These are phyloP conservation scores for Nesoenas mayeri DNA, from an alignment of 2,113 vertebrate genomes.

Conservation along the genomic window DNA sequence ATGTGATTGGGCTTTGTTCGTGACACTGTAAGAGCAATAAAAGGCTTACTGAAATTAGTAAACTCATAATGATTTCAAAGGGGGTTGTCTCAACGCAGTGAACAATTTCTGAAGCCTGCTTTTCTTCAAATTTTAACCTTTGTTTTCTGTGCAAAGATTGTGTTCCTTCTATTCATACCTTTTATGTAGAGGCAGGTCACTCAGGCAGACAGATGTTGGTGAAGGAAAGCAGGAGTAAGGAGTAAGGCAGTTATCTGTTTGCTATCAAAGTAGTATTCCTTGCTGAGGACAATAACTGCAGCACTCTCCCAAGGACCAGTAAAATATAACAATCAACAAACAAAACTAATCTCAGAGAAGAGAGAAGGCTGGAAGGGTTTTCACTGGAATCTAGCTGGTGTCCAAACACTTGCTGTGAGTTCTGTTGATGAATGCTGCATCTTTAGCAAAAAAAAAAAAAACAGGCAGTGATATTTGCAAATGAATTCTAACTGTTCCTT, in stretches of 20 bases:
- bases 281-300: neutral
- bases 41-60: neutral
- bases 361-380: neutral
- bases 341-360: neutral
- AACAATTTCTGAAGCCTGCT: neutral
- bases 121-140: neutral
- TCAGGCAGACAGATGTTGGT: neutral
- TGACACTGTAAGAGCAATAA: neutral
- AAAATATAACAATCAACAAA: neutral
- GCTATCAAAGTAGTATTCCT: neutral
- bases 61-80: neutral
- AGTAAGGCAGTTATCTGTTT: neutral
- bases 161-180: neutral
- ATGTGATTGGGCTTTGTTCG: neutral
- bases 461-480: neutral
- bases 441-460: neutral
- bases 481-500: slow-evolving; percentile 11
- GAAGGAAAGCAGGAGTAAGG: neutral
- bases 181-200: neutral
- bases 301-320: neutral
- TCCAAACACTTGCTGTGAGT: neutral
- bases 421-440: neutral
- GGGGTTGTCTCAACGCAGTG: neutral
- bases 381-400: neutral
- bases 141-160: neutral